Base-by-base conservation (phyloP, 2,113 vertebrate species). In the Microtus pennsylvanicus region DNA sequence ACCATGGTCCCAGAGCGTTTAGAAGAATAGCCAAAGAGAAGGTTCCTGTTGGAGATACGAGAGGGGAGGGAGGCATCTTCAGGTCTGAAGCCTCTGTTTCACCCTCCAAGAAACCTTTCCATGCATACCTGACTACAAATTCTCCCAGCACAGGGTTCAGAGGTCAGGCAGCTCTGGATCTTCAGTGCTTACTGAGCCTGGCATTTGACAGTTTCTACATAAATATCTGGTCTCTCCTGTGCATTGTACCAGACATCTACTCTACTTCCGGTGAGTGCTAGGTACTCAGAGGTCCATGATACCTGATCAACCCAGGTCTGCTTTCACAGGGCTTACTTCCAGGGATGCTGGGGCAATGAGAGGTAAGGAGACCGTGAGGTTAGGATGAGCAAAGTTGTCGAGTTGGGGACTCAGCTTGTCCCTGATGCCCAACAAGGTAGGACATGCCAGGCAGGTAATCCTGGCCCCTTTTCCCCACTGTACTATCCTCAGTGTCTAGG, bases 241-340 rank as follows among this genome's bases (percentile, higher is more conserved):
- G 16, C n/a, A 24, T 45, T 38, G 21, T 38, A 63, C 74, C 87
- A 11, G 14, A 4, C 30, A 28, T 11, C 50, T 14, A 21, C 55
- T 74, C 28, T 50, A 45, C 88, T 69, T 65, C 69, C 5, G 50
- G 26, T 28, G 0, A 26, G 35, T 24, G 26, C 61, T 82, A 22
- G 72, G 83, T 58, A 17, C 22, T 70, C 33, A 13, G 19, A 13
- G 35, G 67, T 11, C 52, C 22, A 0, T 24, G 9, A 1, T 19
- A 12, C 19, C 2, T 19, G 14, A 33, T 17, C 28, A 1, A 16
- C 3, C 35, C 24, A 1, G 0, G 3, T 72, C 69, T 28, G 22
- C 69, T 61, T 75, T 33, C 35, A 33, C 9, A 45, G 70, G 35
- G 26, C 47, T 50, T 33, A 1, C 17, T 3, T 35, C 22, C 0